Percentiles rank a stretch among this genome's conserved stretches.
phyloP scores from a whole-genome alignment of 2,797 vertebrate species.

The Pygocentrus nattereri region DNA sequence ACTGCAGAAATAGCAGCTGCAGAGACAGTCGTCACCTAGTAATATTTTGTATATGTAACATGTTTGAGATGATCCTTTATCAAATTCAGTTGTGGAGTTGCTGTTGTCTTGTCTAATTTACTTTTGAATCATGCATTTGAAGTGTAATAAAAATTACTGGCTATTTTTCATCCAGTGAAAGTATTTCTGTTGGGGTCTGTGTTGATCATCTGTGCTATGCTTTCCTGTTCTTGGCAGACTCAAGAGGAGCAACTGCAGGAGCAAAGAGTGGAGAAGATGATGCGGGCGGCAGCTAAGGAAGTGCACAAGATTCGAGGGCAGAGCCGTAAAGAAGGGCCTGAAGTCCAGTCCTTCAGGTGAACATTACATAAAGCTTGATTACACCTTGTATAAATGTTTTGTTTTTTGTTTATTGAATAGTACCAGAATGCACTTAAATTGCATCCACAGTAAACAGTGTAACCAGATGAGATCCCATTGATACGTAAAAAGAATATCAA shows the following conservation, averaged over 20 bases:
- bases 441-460: too few species aligned
- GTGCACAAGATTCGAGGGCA: constrained; percentile 93
- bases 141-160: not conserved
- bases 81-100: too few species aligned
- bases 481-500: too few species aligned
- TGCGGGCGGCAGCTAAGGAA: constrained; percentile 94
- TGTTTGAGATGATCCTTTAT: too few species aligned
- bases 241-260: constrained; percentile 88
- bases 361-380: not conserved
- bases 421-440: too few species aligned
- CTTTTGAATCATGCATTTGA: too few species aligned
- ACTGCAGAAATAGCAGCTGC: not conserved
- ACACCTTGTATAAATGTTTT: too few species aligned
- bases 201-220: not conserved
- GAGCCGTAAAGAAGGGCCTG: constrained; percentile 90
- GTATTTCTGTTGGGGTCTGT: not conserved
- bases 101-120: not conserved
- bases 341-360: constrained; percentile 96
- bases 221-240: constrained; percentile 62
- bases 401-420: too few species aligned
- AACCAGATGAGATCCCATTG: too few species aligned
- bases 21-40: too few species aligned
- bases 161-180: not conserved
- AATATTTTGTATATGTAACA: too few species aligned
- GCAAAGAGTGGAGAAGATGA: constrained; percentile 91